Base-by-base conservation (phyloP, 1,140 invertebrate species). In the Stegodyphus mimosarum region DNA sequence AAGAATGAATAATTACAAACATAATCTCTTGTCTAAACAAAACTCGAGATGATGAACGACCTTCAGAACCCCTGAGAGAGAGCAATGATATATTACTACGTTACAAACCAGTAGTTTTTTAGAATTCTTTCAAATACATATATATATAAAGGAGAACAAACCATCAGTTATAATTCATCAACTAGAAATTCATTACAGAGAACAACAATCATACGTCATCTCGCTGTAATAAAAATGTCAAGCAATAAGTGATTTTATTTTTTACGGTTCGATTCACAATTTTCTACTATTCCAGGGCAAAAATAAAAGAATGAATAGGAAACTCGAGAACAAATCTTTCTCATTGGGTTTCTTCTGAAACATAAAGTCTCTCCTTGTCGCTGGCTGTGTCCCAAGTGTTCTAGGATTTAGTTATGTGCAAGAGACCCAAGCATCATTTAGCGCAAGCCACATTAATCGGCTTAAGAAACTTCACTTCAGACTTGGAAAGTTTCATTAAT, bases 321-420 rank as follows among this genome's bases (percentile, higher is more conserved):
- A 81, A 72, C 53, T 18, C 18, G 55, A 81, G 78, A 81, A 81
- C 78, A 81, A 81, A 81, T 81, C 78, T 63, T 81, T 72, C 78
- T 63, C 55, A 60, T 81, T 72, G 67, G 18, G 51, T 81, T 72
- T 15, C 53, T 81, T 60, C 76, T 72, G 69, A 72, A 81, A 81
- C 78, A 81, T 81, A 72, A 72, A 81, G 78, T 72, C 72, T 18
- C 71, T 53, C 51, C 48, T 64, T 66, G 13, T 60, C 33, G 6
- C 70, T 81, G 78, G 78, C 78, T 71, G n/a, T 55, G 78, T 17
- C 70, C 78, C 78, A 81, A 72, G 11, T 81, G 53, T 71, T 81
- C 17, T 67, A n/a, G 17, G 64, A 67, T 9, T n/a, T 67, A n/a
- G 64, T 67, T 67, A 67, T 67, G 64, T 13, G 64, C 2, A 67